A percentile compares a stretch with the other conserved stretches of the same genome.
Evolutionary conservation across 2,113 vertebrate genomes (phyloP).

Genomic region (Mesembrinibis cayennensis): DNA sequence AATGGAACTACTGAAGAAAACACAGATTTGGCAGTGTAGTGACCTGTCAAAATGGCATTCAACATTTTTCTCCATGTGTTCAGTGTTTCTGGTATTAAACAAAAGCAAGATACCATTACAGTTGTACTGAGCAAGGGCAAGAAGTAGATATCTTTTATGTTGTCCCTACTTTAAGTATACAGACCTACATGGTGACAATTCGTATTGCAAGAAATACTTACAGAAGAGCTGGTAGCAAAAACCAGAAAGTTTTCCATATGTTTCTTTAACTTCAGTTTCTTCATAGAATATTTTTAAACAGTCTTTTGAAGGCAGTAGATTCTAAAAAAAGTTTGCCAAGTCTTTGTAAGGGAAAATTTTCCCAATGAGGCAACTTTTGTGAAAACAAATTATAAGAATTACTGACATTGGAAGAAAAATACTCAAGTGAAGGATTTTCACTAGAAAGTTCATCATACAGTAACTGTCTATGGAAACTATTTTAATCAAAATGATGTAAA

Average conservation of each 20-base stretch:
- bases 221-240: background rate
- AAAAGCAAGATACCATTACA: background rate
- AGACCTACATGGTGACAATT: background rate
- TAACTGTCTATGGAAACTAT: background rate
- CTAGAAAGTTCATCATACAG: background rate
- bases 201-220: background rate
- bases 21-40: background rate
- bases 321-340: background rate
- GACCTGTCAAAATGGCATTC: background rate
- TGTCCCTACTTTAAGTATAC: background rate
- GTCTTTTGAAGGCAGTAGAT: background rate
- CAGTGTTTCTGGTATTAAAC: background rate
- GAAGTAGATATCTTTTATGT: background rate
- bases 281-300: background rate
- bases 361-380: background rate
- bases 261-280: background rate
- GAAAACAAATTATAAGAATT: background rate
- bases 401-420: background rate
- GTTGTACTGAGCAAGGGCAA: background rate
- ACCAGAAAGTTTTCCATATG: background rate
- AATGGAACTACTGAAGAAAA: background rate
- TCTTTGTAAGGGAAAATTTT: background rate
- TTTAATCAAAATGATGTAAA: background rate
- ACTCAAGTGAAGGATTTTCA: background rate
- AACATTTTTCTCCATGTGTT: background rate